Conservation (phyloP, 2,113 vertebrate species). For the Nycticebus coucang region DNA sequence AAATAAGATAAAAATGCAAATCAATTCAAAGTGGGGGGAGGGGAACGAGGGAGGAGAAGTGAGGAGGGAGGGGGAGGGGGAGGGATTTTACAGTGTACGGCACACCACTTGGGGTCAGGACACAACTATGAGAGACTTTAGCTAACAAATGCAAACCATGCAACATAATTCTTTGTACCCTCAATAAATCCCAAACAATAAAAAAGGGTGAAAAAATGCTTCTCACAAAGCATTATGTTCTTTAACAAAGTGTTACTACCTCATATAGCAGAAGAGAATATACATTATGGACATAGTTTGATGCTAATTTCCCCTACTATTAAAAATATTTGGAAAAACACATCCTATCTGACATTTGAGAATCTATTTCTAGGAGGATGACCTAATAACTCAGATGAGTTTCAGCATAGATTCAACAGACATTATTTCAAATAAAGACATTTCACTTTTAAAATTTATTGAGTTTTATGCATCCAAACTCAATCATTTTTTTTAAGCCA, state of each 20-base stretch:
- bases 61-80: too few relatives aligned
- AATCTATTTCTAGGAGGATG: background rate
- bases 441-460: background rate
- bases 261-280: background rate
- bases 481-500: background rate
- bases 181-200: too few relatives aligned
- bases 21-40: too few relatives aligned
- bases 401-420: background rate
- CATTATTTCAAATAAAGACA: background rate
- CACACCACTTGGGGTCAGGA: too few relatives aligned
- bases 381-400: background rate
- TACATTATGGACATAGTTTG: background rate
- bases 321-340: background rate
- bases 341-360: background rate
- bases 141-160: too few relatives aligned
- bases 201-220: too few relatives aligned
- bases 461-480: background rate
- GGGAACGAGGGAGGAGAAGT: too few relatives aligned
- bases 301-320: background rate
- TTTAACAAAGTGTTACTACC: background rate
- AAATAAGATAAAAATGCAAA: too few relatives aligned
- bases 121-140: too few relatives aligned
- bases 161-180: too few relatives aligned
- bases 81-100: too few relatives aligned
- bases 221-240: background rate